phyloP scores from a whole-genome alignment of 2,797 vertebrate genomes.

The Uromys caudimaculatus region DNA sequence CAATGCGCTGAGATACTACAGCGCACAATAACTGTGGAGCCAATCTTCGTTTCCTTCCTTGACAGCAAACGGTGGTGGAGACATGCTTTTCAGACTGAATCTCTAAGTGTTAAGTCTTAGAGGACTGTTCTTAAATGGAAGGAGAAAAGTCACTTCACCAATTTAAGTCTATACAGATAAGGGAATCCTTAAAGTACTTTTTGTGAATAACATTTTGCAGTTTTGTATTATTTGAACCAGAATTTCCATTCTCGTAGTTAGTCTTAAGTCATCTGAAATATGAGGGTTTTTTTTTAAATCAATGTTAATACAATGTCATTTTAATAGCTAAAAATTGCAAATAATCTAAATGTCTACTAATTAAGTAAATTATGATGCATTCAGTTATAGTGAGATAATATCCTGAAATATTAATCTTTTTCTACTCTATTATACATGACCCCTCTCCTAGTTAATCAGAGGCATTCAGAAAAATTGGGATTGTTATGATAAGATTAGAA shows the following conservation, averaged over 20 bases:
- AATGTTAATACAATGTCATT: conserved; percentile 75
- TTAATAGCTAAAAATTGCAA: conserved; percentile 73
- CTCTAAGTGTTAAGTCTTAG: background rate
- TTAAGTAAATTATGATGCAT: conserved; percentile 77
- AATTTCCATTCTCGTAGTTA: conserved; percentile 65
- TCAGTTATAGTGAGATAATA: conserved; percentile 75
- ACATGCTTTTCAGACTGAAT: background rate
- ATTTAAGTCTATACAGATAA: background rate
- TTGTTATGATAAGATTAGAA: conserved; percentile 68
- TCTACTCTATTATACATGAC: conserved; percentile 67
- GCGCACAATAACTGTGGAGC: background rate
- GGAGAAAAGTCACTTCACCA: background rate
- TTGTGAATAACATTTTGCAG: background rate
- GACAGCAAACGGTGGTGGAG: background rate
- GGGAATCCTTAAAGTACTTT: conserved; percentile 42
- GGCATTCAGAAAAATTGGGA: conserved; percentile 73
- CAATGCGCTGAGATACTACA: too few species aligned
- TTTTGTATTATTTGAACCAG: conserved; percentile 54
- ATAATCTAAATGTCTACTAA: conserved; percentile 69
- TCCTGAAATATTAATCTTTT: conserved; percentile 75
- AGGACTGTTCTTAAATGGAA: background rate
- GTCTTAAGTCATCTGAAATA: conserved; percentile 64
- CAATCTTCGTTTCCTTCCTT: background rate
- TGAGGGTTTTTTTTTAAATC: conserved; percentile 52
- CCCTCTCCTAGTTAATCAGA: conserved; percentile 76